Evolutionary conservation across 1,140 invertebrate genomes (phyloP).

Genomic region (Sinonovacula constricta): DNA sequence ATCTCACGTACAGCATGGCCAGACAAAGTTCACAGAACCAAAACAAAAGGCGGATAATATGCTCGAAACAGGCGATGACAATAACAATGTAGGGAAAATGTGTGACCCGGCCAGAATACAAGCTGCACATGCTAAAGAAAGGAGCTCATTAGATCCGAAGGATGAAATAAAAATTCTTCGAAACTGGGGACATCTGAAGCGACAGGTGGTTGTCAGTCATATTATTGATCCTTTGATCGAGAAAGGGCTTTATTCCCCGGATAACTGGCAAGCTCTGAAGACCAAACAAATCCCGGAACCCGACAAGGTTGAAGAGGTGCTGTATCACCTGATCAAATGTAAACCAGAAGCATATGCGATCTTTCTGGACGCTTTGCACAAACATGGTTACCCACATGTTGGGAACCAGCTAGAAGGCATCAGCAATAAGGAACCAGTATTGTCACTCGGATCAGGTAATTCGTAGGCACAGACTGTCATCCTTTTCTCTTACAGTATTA

Average conservation of each 20-base stretch:
- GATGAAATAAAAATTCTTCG: constrained; percentile 40
- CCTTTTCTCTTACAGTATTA: too few species aligned
- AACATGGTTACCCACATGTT: constrained; percentile 13
- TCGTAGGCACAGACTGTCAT: too few species aligned
- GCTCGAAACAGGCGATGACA: too few species aligned
- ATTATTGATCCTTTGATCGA: constrained; percentile 39
- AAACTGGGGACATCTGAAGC: constrained; percentile 42
- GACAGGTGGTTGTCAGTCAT: constrained; percentile 1
- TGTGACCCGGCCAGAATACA: too few species aligned
- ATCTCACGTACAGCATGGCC: too few species aligned
- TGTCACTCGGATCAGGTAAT: too few species aligned
- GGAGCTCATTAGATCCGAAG: constrained; percentile 23
- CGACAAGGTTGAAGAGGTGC: constrained; percentile 23
- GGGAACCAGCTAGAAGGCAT: constrained; percentile 26
- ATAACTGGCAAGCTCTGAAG: constrained; percentile 29
- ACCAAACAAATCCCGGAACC: constrained; percentile 5
- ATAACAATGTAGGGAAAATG: too few species aligned
- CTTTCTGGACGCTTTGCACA: constrained; percentile 2
- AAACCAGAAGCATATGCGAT: constrained; percentile 14
- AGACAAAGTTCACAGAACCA: too few species aligned
- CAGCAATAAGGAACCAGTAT: too few species aligned
- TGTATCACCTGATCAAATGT: constrained; percentile 22
- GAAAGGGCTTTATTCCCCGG: constrained; percentile 29
- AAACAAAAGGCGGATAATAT: too few species aligned
- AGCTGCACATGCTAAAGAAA: background rate